A percentile compares a stretch with the other conserved stretches of the same genome.
Evolutionary conservation across 2,888 invertebrate genomes (phyloP).

Genomic region (Arenicola marina): DNA sequence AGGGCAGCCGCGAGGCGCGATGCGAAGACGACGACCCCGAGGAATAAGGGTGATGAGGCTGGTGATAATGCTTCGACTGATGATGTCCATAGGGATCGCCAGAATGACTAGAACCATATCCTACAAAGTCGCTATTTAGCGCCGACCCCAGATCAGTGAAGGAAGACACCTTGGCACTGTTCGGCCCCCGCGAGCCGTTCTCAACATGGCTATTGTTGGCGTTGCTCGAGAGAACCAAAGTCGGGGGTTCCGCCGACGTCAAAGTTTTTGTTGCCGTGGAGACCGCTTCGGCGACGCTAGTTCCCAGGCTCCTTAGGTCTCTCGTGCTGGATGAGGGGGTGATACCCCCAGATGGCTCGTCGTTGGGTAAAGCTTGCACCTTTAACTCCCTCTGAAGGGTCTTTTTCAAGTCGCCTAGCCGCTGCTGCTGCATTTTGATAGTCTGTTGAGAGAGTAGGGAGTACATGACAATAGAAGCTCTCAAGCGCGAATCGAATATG

Average conservation of each 20-base stretch:
- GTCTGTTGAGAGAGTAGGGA: conserved; percentile 37
- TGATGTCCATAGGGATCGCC: no score
- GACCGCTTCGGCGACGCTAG: no score
- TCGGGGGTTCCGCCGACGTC: background rate
- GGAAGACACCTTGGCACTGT: background rate
- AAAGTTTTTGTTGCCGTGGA: background rate
- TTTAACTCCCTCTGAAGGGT: conserved; percentile 84
- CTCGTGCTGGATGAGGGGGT: background rate
- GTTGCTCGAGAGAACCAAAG: background rate
- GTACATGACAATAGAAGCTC: no score
- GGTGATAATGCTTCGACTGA: no score
- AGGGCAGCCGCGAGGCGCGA: background rate
- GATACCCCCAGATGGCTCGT: conserved; percentile 42
- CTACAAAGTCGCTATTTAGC: no score
- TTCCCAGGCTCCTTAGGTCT: background rate
- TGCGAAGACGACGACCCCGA: no score
- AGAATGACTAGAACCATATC: no score
- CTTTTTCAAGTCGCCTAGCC: conserved; percentile 87
- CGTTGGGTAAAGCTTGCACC: conserved; percentile 59
- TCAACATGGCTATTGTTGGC: background rate
- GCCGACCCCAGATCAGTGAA: background rate
- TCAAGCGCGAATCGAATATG: no score
- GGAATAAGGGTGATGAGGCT: no score
- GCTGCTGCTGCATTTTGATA: conserved; percentile 84
- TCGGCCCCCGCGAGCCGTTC: background rate